Base-by-base conservation (phyloP, 2,113 vertebrate species). In the Camelus dromedarius region DNA sequence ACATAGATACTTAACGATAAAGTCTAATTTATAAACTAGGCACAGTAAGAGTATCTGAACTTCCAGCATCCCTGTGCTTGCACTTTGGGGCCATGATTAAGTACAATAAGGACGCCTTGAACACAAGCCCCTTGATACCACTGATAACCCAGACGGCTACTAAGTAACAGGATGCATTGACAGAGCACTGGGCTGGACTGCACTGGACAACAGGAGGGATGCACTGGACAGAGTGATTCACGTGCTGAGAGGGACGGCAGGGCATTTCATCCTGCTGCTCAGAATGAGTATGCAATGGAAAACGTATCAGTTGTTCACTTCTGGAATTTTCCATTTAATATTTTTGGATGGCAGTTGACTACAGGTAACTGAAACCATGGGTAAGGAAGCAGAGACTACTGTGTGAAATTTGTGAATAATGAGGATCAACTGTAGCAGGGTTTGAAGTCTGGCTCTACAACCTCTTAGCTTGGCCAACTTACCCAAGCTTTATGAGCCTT, bases 261-360 rank as follows among this genome's bases (percentile, higher is more conserved):
- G 75, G 35, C 19, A 54, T 14, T 22, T 54, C 75, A 54, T 24
- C 75, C 0, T 54, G 50, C 32, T 54, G n/a, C 32, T 77, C 32
- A n/a, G 22, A 54, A 77, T 0, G 1, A 54, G 30, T 22, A 6
- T 0, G 2, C 0, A 30, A 77, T 35, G 12, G 22, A 54, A 77
- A 77, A 54, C 19, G 6, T n/a, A 8, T 77, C 3, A 20, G 54
- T 54, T 64, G 12, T 30, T 64, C n/a, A 77, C 13, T 77, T 77
- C 75, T 54, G 32, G 75, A 77, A 77, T n/a, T 35, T 77, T 54
- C 75, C 30, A 54, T 20, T 54, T 14, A 77, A 35, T 54, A 77
- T 77, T 54, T 32, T 77, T 77, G 75, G 50, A 54, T 10, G 32
- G 30, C 35, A 19, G 50, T 24, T 54, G 50, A 54, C 19, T 32